phyloP scores from a whole-genome alignment of 2,797 vertebrate species.

The Austrolebias charrua region DNA sequence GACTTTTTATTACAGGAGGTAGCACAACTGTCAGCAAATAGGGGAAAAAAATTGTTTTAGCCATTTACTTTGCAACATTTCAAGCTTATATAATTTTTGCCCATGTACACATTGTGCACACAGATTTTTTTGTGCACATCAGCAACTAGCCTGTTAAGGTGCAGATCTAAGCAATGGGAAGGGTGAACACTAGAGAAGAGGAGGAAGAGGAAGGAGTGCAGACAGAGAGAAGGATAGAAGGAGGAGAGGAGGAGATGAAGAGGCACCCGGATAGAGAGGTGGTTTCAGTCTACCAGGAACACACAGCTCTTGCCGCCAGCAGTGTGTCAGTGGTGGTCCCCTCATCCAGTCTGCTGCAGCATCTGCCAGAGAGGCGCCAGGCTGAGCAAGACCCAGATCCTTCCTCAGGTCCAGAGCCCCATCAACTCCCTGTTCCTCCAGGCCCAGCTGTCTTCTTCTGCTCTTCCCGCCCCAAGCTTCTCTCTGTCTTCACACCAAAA shows the following conservation, averaged over 20 bases:
- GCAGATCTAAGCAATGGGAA: constrained; percentile 52
- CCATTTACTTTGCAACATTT: constrained; percentile 79
- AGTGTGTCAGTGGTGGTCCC: constrained; percentile 79
- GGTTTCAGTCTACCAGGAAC: constrained; percentile 70
- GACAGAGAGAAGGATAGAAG: constrained; percentile 35
- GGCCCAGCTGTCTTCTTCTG: constrained; percentile 61
- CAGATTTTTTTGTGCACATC: constrained; percentile 53
- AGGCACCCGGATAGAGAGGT: constrained; percentile 68
- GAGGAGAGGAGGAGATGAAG: constrained; percentile 44
- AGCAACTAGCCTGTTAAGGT: constrained; percentile 57
- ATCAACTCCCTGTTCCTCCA: constrained; percentile 57
- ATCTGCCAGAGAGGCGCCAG: constrained; percentile 84
- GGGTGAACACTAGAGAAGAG: constrained; percentile 32
- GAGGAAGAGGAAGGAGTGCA: constrained; percentile 53
- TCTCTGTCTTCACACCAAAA: constrained; percentile 59
- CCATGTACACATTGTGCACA: constrained; percentile 32
- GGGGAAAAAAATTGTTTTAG: constrained; percentile 77
- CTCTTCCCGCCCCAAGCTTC: constrained; percentile 37
- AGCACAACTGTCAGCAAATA: constrained; percentile 82
- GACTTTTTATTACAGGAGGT: constrained; percentile 93
- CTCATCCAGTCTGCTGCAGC: constrained; percentile 84
- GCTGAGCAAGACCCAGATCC: constrained; percentile 66
- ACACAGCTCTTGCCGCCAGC: constrained; percentile 69
- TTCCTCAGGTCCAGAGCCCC: constrained; percentile 58
- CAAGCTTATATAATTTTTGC: constrained; percentile 79